Percentiles rank a stretch among this genome's conserved stretches.
Conservation (phyloP, 1,140 invertebrate genomes). For the Theocolax elegans region DNA sequence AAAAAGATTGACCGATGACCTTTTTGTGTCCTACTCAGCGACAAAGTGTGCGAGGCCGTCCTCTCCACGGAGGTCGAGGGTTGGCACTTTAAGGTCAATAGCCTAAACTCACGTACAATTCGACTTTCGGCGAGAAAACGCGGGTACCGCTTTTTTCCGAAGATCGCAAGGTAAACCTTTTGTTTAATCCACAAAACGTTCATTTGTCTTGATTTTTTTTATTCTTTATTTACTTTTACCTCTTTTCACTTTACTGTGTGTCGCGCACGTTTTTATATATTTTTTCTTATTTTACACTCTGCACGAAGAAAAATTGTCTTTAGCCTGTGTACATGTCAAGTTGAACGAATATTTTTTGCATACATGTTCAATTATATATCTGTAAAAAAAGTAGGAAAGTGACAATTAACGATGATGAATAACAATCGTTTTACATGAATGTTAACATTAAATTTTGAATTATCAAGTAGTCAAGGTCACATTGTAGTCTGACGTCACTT, state of each 20-base stretch:
- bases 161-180: constrained; percentile 63
- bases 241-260: not conserved
- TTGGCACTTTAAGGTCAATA: constrained; percentile 66
- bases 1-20: no score
- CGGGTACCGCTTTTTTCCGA: constrained; percentile 64
- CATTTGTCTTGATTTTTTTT: no score
- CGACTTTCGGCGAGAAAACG: constrained; percentile 66
- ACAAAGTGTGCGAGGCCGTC: constrained; percentile 65
- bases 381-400: no score
- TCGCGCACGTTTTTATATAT: not conserved
- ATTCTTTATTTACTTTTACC: not conserved
- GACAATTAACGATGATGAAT: no score
- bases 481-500: no score
- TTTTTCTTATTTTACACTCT: not conserved
- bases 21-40: constrained; percentile 48
- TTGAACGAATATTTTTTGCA: no score
- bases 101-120: constrained; percentile 63
- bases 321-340: no score
- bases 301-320: not conserved
- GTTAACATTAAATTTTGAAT: no score
- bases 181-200: no score
- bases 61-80: constrained; percentile 63
- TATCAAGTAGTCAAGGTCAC: no score
- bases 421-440: no score
- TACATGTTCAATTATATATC: no score